A percentile compares a stretch with the other conserved stretches of the same genome.
phyloP scores from a whole-genome alignment of 2,113 vertebrate species.

The Trinectes maculatus region DNA sequence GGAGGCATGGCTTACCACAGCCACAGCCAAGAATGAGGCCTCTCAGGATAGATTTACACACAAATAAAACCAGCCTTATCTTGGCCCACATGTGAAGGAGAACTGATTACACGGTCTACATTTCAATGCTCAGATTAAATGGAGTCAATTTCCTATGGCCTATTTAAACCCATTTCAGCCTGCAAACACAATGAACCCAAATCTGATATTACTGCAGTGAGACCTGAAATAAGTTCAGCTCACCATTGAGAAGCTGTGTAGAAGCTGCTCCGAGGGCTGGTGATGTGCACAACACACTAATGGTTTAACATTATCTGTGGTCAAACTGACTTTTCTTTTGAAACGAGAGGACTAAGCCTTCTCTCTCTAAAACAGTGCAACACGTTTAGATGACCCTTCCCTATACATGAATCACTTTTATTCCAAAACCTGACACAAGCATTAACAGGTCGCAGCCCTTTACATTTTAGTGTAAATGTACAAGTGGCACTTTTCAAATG shows the following conservation, averaged over 20 bases:
- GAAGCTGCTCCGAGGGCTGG: constrained; percentile 15
- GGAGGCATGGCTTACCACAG: constrained; percentile 70
- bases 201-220: constrained; percentile 37
- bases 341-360: no score
- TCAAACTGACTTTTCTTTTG: constrained; percentile 2
- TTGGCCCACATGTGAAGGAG: constrained; percentile 71
- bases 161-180: constrained; percentile 68
- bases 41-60: constrained; percentile 78
- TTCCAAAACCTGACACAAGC: constrained; percentile 8
- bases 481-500: neutral
- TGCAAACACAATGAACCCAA: constrained; percentile 56
- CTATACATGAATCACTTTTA: constrained; percentile 11
- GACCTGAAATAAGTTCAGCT: constrained; percentile 31
- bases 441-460: neutral
- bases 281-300: neutral
- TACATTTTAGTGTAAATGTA: constrained; percentile 8
- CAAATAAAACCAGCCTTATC: constrained; percentile 79
- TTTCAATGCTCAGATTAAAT: constrained; percentile 75
- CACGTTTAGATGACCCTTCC: neutral
- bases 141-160: constrained; percentile 72
- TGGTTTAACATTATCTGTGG: neutral
- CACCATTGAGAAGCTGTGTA: constrained; percentile 21
- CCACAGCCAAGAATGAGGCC: constrained; percentile 73
- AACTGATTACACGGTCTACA: constrained; percentile 78
- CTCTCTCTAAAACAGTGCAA: constrained; percentile 5